Evolutionary conservation across 1,140 invertebrate genomes (phyloP), one percentile per base, ranked within the genome.

Genomic region (Fopius arisanus): DNA sequence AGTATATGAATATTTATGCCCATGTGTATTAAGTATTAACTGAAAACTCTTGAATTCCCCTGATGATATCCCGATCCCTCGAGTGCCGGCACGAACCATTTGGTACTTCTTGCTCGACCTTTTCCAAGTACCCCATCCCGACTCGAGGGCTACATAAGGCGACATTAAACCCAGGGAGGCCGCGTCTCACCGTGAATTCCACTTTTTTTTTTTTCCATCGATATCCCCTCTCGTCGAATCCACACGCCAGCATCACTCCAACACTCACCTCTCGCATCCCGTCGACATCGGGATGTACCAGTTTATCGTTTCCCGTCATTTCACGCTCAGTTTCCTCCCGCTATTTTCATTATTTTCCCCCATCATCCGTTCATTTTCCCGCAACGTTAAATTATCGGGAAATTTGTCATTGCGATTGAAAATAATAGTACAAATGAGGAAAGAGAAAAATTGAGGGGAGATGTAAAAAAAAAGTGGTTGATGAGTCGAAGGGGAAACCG

Each of bases 141-240:
- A 81, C 72, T 83, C 82, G 78, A 59, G 54, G 78, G 75, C 84
- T 85, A 81, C 84, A 83, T 85, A 84, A 85, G 83, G 83, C 77
- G 76, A 77, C 79, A 81, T 81, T 59, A 59, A 59, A 59, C 54
- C 21, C 10, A 59, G 21, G 21, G 54, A 59, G 54, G 43, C 80
- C 73, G 16, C 75, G 78, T 78, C 79, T 81, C 75, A 54, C 78
- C 29, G 54, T 59, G 76, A 75, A 81, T 84, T 80, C 81, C 73
- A 79, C 81, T 82, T 85, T 85, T 84, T 84, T 59, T 74, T n/a
- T 12, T 12, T 26, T 59, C 72, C 31, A 76, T 65, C 74, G 1
- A 54, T 59, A 59, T 59, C 54, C 54, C 23, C n/a, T 59, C 10
- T 23, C 54, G 26, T 59, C 23, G 23, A 69, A 40, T 62, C 67